Evolutionary conservation across 2,888 invertebrate species (phyloP).

Genomic region (Autographa gamma): DNA sequence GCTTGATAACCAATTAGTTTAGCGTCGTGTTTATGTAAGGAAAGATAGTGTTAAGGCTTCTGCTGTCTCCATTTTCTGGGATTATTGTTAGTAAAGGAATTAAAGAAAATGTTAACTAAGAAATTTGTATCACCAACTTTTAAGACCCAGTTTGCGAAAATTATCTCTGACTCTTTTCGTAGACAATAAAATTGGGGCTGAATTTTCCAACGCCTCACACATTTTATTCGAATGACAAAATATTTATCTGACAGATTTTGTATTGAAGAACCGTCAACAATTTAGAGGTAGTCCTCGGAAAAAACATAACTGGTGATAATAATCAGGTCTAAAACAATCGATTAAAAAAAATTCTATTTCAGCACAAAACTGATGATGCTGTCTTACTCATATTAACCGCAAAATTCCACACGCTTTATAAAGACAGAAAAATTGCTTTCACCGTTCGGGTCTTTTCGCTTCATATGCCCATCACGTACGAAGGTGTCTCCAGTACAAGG

Average conservation of each 20-base stretch:
- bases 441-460: constrained; percentile 8
- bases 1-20: constrained; percentile 33
- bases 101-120: no score
- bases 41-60: neutral
- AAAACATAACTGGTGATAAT: no score
- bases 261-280: no score
- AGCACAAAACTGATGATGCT: neutral
- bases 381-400: constrained; percentile 5
- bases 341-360: neutral
- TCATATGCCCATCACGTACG: constrained; percentile 40
- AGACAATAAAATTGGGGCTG: neutral
- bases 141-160: neutral
- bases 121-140: no score
- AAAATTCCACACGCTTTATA: constrained; percentile 1
- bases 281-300: no score
- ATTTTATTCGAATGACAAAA: no score
- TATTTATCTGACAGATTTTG: no score
- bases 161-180: neutral
- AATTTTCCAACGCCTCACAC: no score
- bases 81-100: no score
- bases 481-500: constrained; percentile 68
- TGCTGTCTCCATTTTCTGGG: neutral
- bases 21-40: constrained; percentile 10
- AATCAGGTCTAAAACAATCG: no score
- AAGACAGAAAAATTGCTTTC: constrained; percentile 6